Evolutionary conservation across 2,797 vertebrate genomes (phyloP), one percentile per base, ranked within the genome.

Genomic region (Agapornis canus): DNA sequence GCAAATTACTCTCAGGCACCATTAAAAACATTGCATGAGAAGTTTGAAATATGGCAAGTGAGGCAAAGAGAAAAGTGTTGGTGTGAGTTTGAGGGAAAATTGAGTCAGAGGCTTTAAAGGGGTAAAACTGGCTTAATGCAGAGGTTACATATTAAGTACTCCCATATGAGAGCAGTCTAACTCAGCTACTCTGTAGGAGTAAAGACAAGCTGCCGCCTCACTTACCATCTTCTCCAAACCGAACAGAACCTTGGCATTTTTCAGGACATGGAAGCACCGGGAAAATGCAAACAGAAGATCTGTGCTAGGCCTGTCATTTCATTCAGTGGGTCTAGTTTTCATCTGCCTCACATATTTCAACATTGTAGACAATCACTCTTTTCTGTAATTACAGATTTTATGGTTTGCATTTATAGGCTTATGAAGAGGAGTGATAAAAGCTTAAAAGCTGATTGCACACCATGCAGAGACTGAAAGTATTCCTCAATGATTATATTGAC

Each of bases 351-450:
- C 6, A 27, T 78, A 70, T 86, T 86, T 89, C 52, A 77, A n/a
- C 66, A 89, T 6, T 79, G 25, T 31, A 72, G 49, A 69, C 51
- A 76, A 69, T 4, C 0, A 0, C 56, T 25, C 7, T 69, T 90
- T 83, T 90, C 59, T 82, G 56, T 73, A 92, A 86, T 93, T 95
- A 90, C 9, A 59, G 39, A 48, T 63, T 83, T 95, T 93, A 96
- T 40, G 32, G 54, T 83, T 81, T 92, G 65, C 57, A 65, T 95
- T 96, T 92, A 94, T 39, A 94, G 54, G 80, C 48, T 93, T 83
- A 75, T 89, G 90, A 96, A 95, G 54, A 76, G 18, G 59, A 89
- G 70, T 66, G 77, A 79, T 77, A 90, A 90, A 95, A 89, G 89
- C 81, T 57, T 86, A 75, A 78, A 94, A 87, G 82, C n/a, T 94